phyloP scores from a whole-genome alignment of 2,113 vertebrate genomes.

The Halcyon senegalensis region DNA sequence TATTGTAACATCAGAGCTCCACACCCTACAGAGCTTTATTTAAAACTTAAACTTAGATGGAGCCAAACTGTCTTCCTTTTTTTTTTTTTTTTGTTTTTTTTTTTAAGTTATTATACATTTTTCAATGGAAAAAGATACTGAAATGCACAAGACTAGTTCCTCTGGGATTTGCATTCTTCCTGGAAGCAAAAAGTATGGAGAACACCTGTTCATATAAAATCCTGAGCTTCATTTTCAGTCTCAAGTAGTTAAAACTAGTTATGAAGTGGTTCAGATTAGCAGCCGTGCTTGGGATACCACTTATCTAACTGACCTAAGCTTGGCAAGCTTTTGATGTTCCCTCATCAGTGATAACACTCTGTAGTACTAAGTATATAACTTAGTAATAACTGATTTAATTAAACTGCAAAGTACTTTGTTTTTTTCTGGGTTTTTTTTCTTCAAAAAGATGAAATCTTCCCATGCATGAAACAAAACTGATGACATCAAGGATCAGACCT shows the following conservation, averaged over 20 bases:
- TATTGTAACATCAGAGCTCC: neutral
- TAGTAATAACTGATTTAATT: slow-evolving; percentile 6
- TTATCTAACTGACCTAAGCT: neutral
- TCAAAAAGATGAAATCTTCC: neutral
- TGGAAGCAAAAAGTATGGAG: neutral
- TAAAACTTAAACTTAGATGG: slow-evolving; percentile 9
- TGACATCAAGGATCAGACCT: neutral
- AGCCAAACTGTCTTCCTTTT: neutral
- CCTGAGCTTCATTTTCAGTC: neutral
- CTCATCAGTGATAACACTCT: neutral
- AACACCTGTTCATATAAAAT: neutral
- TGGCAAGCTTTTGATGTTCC: neutral
- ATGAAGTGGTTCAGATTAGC: slow-evolving; percentile 11
- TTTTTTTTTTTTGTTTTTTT: neutral
- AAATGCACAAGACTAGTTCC: neutral
- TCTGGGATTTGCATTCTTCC: neutral
- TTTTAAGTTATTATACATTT: neutral
- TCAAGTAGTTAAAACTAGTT: slow-evolving; percentile 32
- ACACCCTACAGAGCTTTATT: slow-evolving; percentile 4
- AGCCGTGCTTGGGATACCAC: neutral
- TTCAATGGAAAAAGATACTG: neutral
- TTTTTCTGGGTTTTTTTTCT: neutral
- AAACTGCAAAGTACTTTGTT: neutral
- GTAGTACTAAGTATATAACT: neutral
- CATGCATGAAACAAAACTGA: neutral